Evolutionary conservation across 2,113 vertebrate species (phyloP).

Genomic region (Rhinolophus ferrumequinum): DNA sequence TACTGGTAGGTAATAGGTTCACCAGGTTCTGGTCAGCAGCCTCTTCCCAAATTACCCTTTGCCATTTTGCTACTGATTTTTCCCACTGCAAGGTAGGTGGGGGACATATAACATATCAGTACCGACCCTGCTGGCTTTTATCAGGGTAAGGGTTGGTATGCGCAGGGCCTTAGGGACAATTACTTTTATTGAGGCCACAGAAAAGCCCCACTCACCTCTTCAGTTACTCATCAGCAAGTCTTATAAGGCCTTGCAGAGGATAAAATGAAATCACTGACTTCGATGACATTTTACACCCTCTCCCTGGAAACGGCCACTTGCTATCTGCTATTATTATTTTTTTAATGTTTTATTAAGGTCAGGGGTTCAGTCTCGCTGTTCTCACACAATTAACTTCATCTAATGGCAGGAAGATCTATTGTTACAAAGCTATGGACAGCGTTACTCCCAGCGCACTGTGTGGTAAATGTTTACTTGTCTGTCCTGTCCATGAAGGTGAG

Average conservation of each 20-base stretch:
- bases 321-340: neutral
- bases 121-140: neutral
- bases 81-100: neutral
- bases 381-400: neutral
- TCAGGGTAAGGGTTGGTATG: rapidly evolving
- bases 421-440: neutral
- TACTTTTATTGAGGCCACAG: neutral
- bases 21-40: neutral
- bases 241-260: neutral
- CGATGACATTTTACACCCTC: neutral
- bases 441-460: rapidly evolving
- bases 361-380: neutral
- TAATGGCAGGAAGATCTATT: neutral
- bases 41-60: neutral
- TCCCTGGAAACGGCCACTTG: neutral
- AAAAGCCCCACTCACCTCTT: neutral
- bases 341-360: neutral
- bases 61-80: neutral
- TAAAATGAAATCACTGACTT: neutral
- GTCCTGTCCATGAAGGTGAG: neutral
- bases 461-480: too few species aligned
- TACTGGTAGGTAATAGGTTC: neutral
- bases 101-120: neutral
- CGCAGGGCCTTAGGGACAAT: neutral
- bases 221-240: neutral